Base-by-base conservation (phyloP, 1,140 invertebrate genomes). In the Ceratina australensis region DNA sequence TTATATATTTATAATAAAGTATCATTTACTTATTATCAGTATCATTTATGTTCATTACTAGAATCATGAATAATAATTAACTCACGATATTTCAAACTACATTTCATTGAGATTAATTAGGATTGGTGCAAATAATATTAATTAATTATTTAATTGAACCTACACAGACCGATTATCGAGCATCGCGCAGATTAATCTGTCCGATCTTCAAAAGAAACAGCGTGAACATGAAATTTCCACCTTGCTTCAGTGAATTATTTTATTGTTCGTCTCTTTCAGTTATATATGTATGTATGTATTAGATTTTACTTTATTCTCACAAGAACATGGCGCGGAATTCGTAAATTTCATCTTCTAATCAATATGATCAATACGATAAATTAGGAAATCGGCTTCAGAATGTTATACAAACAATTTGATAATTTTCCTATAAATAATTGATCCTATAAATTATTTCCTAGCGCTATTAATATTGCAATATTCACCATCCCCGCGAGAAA, bases 1-100 rank as follows among this genome's bases (percentile, higher is more conserved):
- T 54, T 63, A 68, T 66, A 81, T 76, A 84, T 83, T 80, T 83
- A 69, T 81, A 86, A 86, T 89, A 86, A 87, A 83, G 81, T 88
- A 86, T 89, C 72, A 87, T 84, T 84, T 82, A 85, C 73, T 87
- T 87, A 87, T 89, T 87, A 86, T 87, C 84, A 79, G 60, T 86
- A 86, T 86, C 79, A 28, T 86, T 76, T 78, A 83, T 66, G 64
- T 85, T 84, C 84, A 87, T 82, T 86, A 88, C 78, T 85, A 83
- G 77, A 81, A 86, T 84, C 79, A 87, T 84, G 81, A 87, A 82
- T 83, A 67, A 79, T 81, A 71, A 82, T 71, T 87, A 89, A 88
- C 75, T 87, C 84, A 89, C 86, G 88, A 88, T 88, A 88, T 85
- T 81, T 88, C 83, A 85, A 89, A 79, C 85, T 88, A 89, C 78